Base-by-base conservation (phyloP, 2,888 invertebrate species). In the Acanthopleura granulata region DNA sequence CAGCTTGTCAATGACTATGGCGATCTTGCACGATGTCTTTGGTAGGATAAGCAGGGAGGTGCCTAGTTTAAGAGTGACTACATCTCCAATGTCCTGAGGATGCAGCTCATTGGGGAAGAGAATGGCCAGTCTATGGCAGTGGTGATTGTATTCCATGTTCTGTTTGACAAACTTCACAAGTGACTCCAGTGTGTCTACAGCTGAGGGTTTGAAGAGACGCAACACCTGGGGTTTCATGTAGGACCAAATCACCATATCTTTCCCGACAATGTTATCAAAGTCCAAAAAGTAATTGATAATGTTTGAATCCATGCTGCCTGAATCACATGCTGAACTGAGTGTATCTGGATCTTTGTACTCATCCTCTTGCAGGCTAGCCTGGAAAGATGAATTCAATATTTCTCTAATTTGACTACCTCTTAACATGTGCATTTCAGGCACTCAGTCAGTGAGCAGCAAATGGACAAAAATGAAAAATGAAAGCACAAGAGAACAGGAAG, bases 181-280 rank as follows among this genome's bases (percentile, higher is more conserved):
- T 18, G 80, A 77, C 57, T 77, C 77, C 22, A 86, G 78, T 15
- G 82, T 79, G 75, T 86, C 84, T 0, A 82, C 81, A 14, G 79
- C 77, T 12, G 80, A 66, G 0, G 85, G 85, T 14, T 84, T 84
- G 76, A 83, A 86, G 4, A 87, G 78, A 16, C 81, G 81, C 14
- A 86, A 76, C n/a, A 79, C 82, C 69, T 86, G 83, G 1, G 80
- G 82, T 25, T 78, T 78, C 16, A 75, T 78, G 75, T 82, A 82
- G 0, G 84, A 83, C 86, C 87, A 86, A 15, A 87, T 76, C 0
- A 81, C 84, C 22, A 86, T 78, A 14, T 83, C 79, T 62, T 82
- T 79, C 0, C 84, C 85, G 27, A 83, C 74, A 0, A 82, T 77
- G 15, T 78, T 76, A 40, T 80, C 79, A 50, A 82, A 75, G 74